These are phyloP conservation scores for Pachyseris speciosa DNA, from an alignment of 64 coral and sea anemone species.

Conservation along the genomic window DNA sequence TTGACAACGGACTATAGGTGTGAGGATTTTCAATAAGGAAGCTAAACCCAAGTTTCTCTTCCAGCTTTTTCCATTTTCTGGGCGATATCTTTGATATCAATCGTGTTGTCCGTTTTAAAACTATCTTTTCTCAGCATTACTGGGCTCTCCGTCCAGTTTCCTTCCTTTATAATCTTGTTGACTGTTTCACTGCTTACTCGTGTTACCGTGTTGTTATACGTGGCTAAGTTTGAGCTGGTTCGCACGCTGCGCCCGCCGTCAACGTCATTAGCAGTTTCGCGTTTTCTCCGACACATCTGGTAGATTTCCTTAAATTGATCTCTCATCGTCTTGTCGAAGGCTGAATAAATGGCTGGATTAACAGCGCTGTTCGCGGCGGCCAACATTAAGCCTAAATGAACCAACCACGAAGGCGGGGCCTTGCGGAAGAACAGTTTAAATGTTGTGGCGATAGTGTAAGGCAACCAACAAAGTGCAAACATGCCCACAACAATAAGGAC, in stretches of 20 bases:
- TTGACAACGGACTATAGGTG: too few species aligned
- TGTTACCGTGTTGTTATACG: constrained; percentile 3
- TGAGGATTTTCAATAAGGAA: too few species aligned
- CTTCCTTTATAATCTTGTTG: constrained; percentile 22
- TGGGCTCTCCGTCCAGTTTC: neutral
- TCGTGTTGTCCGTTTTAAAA: neutral
- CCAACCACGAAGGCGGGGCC: constrained; percentile 71
- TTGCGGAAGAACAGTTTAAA: constrained; percentile 73
- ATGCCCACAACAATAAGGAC: constrained; percentile 68
- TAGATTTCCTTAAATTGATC: constrained; percentile 16
- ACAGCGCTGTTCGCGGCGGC: constrained; percentile 65
- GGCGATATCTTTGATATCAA: constrained; percentile 1
- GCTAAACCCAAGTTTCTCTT: constrained; percentile 37
- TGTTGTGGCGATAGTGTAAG: constrained; percentile 77
- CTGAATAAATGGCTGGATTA: constrained; percentile 84
- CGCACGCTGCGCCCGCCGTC: neutral
- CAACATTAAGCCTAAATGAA: constrained; percentile 81
- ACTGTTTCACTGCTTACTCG: constrained; percentile 24
- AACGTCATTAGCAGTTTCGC: neutral
- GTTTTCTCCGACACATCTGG: constrained; percentile 19
- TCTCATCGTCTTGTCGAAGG: constrained; percentile 66
- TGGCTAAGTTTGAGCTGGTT: constrained; percentile 35
- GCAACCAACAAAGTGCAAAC: constrained; percentile 78
- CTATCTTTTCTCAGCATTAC: neutral
- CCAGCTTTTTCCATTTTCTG: neutral